Evolutionary conservation across 2,888 invertebrate species (phyloP), one percentile per base, ranked within the genome.

Genomic region (Dryomyza anilis): DNA sequence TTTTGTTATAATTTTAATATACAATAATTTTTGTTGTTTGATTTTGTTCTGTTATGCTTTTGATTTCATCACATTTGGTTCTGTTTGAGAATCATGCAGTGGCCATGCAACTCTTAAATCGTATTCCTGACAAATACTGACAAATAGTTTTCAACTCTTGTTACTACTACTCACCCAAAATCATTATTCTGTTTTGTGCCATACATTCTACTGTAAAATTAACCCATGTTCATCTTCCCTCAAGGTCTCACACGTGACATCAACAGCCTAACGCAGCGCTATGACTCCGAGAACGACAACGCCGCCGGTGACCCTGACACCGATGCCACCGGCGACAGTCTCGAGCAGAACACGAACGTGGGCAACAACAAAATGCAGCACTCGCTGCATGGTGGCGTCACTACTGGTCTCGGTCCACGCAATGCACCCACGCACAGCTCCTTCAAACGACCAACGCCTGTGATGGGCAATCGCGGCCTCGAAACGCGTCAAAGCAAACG

Each of bases 271-370:
- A 77, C 80, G 30, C 81, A 78, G 70, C 86, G 87, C 39, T 82
- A 81, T 65, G 81, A 82, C 63, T 82, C 81, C 5, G 81, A 82
- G 70, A 81, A 80, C 81, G 86, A 83, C 43, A 87, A 87, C 50
- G 89, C 90, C 45, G 69, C 76, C 79, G 86, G 80, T 3, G 87
- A 88, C 63, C 91, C 91, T 52, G 92, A 92, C 79, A 90, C 90
- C 5, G 92, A 92, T 81, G 91, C 91, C 3, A 91, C 92, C 78
- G 91, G 84, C 75, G 82, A 85, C 46, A 82, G 77, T 63, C 76
- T 82, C 68, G 84, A 84, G 63, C 81, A 81, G 57, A 58, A 73
- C 7, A 67, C 71, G 5, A 70, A 75, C 25, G 67, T 30, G 6
- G 57, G 53, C 30, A 70, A 71, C 12, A 83, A 83, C 69, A 84